A percentile compares a stretch with the other conserved stretches of the same genome.
Evolutionary conservation across 2,888 invertebrate species (phyloP).

Genomic region (Trichogramma dendrolimi): DNA sequence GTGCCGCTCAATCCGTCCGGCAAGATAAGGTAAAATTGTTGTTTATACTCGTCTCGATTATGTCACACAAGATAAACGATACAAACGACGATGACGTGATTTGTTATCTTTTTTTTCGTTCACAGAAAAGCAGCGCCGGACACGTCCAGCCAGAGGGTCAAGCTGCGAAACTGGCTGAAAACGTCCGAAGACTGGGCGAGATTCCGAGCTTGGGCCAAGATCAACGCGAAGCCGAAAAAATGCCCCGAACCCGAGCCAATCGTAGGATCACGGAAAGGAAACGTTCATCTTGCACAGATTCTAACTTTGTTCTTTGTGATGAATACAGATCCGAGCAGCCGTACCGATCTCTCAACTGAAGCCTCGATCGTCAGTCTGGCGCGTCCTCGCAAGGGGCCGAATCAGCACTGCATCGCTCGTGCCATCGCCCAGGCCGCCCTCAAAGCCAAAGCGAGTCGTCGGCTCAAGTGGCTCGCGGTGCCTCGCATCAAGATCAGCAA

Average conservation of each 20-base stretch:
- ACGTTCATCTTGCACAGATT: too few relatives aligned
- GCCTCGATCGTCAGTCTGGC: too few relatives aligned
- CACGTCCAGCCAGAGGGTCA: neutral
- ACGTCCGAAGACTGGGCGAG: constrained; percentile 40
- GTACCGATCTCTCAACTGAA: too few relatives aligned
- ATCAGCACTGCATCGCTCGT: neutral
- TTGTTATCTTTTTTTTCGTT: neutral
- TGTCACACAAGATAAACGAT: too few relatives aligned
- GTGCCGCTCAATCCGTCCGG: too few relatives aligned
- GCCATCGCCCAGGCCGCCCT: constrained; percentile 30
- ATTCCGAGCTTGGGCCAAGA: constrained; percentile 39
- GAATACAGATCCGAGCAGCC: too few relatives aligned
- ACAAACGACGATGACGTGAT: neutral
- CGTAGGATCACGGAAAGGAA: constrained; percentile 18
- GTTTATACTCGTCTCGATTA: too few relatives aligned
- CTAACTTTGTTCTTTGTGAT: too few relatives aligned
- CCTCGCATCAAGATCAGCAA: constrained; percentile 1
- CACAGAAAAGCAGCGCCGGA: neutral
- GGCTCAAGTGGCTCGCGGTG: constrained; percentile 1
- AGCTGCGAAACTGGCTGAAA: constrained; percentile 30
- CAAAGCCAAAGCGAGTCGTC: constrained; percentile 7
- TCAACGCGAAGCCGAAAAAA: constrained; percentile 36
- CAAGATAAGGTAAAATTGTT: too few relatives aligned
- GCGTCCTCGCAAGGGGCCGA: neutral
- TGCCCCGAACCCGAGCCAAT: constrained; percentile 35